Evolutionary conservation across 2,797 vertebrate species (phyloP), one percentile per base, ranked within the genome.

Genomic region (Anniella stebbinsi): DNA sequence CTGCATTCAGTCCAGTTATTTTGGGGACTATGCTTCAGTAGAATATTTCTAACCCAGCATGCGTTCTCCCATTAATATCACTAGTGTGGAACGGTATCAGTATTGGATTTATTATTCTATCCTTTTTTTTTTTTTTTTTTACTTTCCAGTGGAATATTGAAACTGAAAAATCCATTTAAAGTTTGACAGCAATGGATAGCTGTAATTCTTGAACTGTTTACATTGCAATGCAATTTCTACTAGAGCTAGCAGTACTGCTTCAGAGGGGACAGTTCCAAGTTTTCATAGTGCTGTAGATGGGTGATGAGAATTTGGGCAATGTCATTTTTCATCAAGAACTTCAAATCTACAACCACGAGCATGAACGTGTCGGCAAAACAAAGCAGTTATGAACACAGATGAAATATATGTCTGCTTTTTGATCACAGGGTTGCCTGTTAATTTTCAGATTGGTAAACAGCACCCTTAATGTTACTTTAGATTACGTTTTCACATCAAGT

Each of bases 401-500:
- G 86, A 90, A 92, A 91, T 33, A 89, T 90, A 36, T 4, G 1
- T 12, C 1, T 0, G 38, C 84, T 87, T 92, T 38, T 76, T 90
- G 88, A 11, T 84, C 60, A 92, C 66, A 87, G 80, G 45, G 84
- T 66, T 73, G 12, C 72, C n/a, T 91, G 12, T 45, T 89, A 89
- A 81, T 91, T 93, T 92, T 73, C 48, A 86, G 92, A 70, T 76
- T 89, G n/a, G 25, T 81, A 83, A 77, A 45, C 60, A 23, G 33
- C 7, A 75, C 51, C 51, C 67, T 76, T 78, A 7, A 0, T 12
- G 2, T 89, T 80, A 80, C 54, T 90, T 92, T 80, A 66, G 67
- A 84, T 90, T 76, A 92, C 28, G 72, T 75, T 72, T 91, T 92
- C 70, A 57, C 78, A 70, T 92, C 83, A 91, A 89, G 54, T 45